Conservation (phyloP, 2,888 invertebrate genomes). For the Lasioglossum pauxillum region DNA sequence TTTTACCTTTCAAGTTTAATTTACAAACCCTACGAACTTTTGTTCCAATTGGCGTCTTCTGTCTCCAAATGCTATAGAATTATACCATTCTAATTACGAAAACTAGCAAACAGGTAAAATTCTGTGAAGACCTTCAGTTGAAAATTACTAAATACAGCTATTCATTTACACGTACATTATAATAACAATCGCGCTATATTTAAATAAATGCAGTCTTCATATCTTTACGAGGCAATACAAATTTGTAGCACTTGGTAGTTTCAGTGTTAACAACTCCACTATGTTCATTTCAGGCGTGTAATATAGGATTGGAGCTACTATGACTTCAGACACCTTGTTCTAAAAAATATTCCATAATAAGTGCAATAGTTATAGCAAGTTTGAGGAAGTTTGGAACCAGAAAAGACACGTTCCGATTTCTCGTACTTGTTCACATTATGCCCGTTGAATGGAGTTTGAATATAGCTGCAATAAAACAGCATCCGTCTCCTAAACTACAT, state of each 20-base stretch:
- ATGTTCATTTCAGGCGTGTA: not conserved
- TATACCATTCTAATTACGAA: not conserved
- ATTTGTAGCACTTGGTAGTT: too few relatives aligned
- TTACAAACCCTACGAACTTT: too few relatives aligned
- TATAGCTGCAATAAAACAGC: slow-evolving; percentile 66
- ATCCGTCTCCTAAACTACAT: slow-evolving; percentile 66
- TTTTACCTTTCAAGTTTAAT: too few relatives aligned
- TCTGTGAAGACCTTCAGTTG: not conserved
- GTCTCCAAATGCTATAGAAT: not conserved
- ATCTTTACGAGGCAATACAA: too few relatives aligned
- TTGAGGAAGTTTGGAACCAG: not conserved
- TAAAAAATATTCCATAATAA: not conserved
- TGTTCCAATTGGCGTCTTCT: not conserved
- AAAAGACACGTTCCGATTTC: not conserved
- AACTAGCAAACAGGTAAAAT: not conserved
- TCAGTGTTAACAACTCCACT: too few relatives aligned
- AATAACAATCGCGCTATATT: not conserved
- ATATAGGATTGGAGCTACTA: not conserved
- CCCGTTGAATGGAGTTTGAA: slow-evolving; percentile 48
- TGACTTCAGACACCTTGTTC: not conserved
- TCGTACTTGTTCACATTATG: slow-evolving; percentile 18
- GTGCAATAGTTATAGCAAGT: not conserved
- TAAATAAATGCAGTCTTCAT: not conserved
- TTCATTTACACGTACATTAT: not conserved
- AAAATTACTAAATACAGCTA: too few relatives aligned